Conservation (phyloP, 2,888 invertebrate species). For the Cheilosia vernalis region DNA sequence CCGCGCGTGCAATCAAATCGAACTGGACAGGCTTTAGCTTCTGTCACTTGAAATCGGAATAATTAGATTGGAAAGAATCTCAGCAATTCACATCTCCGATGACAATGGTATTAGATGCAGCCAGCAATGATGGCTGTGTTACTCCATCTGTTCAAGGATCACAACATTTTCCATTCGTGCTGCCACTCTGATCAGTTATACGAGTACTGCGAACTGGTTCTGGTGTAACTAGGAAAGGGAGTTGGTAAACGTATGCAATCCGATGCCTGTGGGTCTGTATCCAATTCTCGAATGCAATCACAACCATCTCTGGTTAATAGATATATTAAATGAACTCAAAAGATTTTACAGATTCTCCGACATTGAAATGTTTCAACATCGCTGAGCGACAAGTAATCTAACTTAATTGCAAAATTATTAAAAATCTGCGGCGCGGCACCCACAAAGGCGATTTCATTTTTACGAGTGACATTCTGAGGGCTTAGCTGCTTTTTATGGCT, state of each 20-base stretch:
- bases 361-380: conserved; percentile 25
- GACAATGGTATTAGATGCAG: conserved; percentile 23
- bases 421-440: not conserved
- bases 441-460: not conserved
- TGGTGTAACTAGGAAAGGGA: conserved; percentile 56
- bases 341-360: conserved; percentile 3
- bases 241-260: conserved; percentile 27
- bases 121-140: conserved; percentile 8
- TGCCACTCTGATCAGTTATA: conserved; percentile 26
- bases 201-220: conserved; percentile 40
- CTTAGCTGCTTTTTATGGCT: not conserved
- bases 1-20: conserved; percentile 40
- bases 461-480: not conserved
- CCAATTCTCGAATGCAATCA: conserved; percentile 37
- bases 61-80: conserved; percentile 75
- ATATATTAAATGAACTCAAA: conserved; percentile 41
- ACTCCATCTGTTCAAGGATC: conserved; percentile 65
- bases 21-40: conserved; percentile 44
- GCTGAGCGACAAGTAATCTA: not conserved
- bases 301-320: conserved; percentile 27
- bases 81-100: conserved; percentile 61
- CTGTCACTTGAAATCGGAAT: conserved; percentile 54
- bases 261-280: conserved; percentile 47
- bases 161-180: conserved; percentile 57
- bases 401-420: not conserved